Evolutionary conservation across 2,113 vertebrate species (phyloP), one percentile per base, ranked within the genome.

Genomic region (Dipodomys spectabilis): DNA sequence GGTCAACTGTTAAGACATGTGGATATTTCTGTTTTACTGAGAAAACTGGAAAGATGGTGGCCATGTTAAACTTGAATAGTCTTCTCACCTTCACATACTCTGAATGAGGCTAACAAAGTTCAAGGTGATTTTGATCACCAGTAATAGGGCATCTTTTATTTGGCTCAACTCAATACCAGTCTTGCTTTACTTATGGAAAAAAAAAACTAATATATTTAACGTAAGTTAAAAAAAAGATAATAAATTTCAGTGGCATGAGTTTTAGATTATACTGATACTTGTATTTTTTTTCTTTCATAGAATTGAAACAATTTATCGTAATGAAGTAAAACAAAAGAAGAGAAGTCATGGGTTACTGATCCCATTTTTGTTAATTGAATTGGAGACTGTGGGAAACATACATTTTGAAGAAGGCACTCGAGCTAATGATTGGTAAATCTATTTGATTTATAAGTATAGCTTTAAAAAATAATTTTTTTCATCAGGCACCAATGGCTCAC

Each of bases 361-460:
- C 62, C 97, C 98, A 13, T 99, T 99, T 96, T 97, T 99, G 82
- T 86, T 98, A 90, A 98, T 97, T 85, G 98, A 99, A 96, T 96
- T 99, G 60, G 98, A 99, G 97, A 98, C 98, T 62, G 98, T 98
- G 86, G 98, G 98, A 92, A 99, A 99, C 89, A 98, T 98, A 95
- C 98, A 97, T 78, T 99, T 99, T 96, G 98, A 99, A 95, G 98
- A 99, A 96, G 98, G 98, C 84, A 97, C 97, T 88, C 92, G 95
- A 88, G 97, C 97, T 64, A 98, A 99, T 91, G 95, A 98, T 39
- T 98, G 98, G 98, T 99, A 98, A 97, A 82, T 80, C 67, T 94
- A 20, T 94, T 89, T 94, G 69, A 96, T 73, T 79, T 86, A 72
- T 89, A 83, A 7, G 72, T 39, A 86, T 57, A 60, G 11, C 18